phyloP scores from a whole-genome alignment of 2,888 invertebrate genomes.

The Flabesymbios commensalis region DNA sequence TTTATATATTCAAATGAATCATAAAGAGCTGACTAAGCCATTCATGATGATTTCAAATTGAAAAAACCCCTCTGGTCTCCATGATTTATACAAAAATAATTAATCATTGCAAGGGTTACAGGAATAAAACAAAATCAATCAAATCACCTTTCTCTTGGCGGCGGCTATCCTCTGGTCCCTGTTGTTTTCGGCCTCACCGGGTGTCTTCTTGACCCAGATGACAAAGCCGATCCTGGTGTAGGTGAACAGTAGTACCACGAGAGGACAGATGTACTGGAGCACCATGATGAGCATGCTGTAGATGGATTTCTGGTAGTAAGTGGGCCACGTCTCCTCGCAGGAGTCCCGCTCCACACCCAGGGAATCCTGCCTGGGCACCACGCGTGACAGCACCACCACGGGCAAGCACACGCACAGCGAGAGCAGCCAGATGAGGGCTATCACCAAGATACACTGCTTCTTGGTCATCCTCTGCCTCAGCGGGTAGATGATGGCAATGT shows the following conservation, averaged over 20 bases:
- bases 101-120: too few relatives aligned
- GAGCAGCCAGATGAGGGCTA: constrained; percentile 75
- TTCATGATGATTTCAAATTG: too few relatives aligned
- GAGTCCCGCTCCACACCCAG: constrained; percentile 3
- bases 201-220: constrained; percentile 86
- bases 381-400: constrained; percentile 74
- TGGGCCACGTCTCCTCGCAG: constrained; percentile 42
- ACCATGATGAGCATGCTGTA: constrained; percentile 79
- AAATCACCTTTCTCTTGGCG: constrained; percentile 83
- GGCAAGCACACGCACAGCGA: constrained; percentile 81
- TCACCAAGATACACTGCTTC: constrained; percentile 69
- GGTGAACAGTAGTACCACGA: constrained; percentile 81
- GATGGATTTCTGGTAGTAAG: constrained; percentile 54
- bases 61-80: too few relatives aligned
- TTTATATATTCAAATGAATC: too few relatives aligned
- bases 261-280: constrained; percentile 83
- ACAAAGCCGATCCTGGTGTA: constrained; percentile 84
- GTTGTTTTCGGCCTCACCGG: constrained; percentile 84
- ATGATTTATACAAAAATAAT: too few relatives aligned
- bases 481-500: constrained; percentile 88
- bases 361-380: background rate
- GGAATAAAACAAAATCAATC: too few relatives aligned
- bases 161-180: constrained; percentile 82
- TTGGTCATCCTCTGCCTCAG: constrained; percentile 64
- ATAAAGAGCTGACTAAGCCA: too few relatives aligned